These are phyloP conservation scores for Tonatia bakeri DNA, from an alignment of 2,113 vertebrate species.

Conservation along the genomic window DNA sequence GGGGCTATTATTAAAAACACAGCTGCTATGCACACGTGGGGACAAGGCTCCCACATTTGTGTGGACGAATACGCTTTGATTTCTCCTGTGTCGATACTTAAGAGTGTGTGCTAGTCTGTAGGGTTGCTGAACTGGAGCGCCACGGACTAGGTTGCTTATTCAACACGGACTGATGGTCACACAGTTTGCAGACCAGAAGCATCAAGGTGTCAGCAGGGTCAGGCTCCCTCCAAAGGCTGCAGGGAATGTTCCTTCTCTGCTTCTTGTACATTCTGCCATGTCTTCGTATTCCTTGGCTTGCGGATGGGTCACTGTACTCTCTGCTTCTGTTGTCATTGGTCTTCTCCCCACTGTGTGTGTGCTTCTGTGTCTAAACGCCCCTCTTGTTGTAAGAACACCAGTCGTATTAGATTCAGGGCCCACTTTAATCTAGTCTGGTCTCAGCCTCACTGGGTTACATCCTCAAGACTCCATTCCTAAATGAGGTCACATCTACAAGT, in stretches of 20 bases:
- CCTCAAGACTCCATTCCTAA: background rate
- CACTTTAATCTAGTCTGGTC: background rate
- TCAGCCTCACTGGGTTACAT: background rate
- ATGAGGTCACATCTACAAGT: background rate
- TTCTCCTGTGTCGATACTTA: background rate
- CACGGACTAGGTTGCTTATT: background rate
- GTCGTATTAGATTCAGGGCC: background rate
- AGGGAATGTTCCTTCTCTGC: background rate
- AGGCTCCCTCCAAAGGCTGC: background rate
- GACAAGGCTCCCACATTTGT: background rate
- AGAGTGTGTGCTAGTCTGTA: background rate
- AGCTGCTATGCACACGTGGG: background rate
- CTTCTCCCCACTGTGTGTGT: background rate
- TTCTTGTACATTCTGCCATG: background rate
- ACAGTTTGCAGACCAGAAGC: background rate
- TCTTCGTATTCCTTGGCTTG: background rate
- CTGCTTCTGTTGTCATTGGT: background rate
- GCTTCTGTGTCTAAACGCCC: background rate
- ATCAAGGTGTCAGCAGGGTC: background rate
- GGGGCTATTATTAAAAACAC: background rate
- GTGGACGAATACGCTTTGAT: background rate
- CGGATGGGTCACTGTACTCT: background rate
- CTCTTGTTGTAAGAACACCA: background rate
- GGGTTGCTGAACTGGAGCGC: background rate
- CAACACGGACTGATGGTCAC: background rate